Evolutionary conservation across 2,888 invertebrate genomes (phyloP).

Genomic region (Polyploca ridens): DNA sequence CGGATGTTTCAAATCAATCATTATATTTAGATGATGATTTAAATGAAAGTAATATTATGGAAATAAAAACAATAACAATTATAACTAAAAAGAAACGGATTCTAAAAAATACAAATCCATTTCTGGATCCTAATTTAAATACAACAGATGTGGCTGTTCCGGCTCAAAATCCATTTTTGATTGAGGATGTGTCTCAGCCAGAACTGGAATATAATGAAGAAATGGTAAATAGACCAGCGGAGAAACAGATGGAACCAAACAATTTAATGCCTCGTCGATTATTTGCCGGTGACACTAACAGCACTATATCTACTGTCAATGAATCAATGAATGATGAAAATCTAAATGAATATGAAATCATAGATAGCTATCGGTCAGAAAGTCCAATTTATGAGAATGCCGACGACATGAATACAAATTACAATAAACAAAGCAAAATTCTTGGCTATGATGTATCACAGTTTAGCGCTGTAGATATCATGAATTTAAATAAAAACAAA

Average conservation of each 20-base stretch:
- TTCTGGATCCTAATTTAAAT: conserved; percentile 64
- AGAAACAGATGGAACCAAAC: conserved; percentile 27
- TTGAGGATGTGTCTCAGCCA: conserved; percentile 38
- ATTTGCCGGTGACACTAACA: conserved; percentile 70
- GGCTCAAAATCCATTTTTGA: conserved; percentile 66
- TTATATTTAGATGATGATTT: conserved; percentile 77
- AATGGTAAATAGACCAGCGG: conserved; percentile 41
- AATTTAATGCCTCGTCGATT: conserved; percentile 67
- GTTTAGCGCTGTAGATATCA: conserved; percentile 72
- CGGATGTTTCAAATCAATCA: conserved; percentile 68
- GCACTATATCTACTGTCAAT: conserved; percentile 75
- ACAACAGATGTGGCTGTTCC: conserved; percentile 33
- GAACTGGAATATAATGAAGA: conserved; percentile 66
- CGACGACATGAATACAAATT: conserved; percentile 47
- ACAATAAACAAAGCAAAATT: conserved; percentile 80
- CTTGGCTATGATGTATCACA: conserved; percentile 76
- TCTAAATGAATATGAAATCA: conserved; percentile 71
- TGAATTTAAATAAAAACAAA: conserved; percentile 70
- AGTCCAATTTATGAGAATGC: conserved; percentile 76
- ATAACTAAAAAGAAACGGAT: conserved; percentile 73
- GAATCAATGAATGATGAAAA: conserved; percentile 54
- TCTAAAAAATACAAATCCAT: conserved; percentile 71
- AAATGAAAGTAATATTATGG: conserved; percentile 83
- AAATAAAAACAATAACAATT: conserved; percentile 80
- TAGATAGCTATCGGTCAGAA: conserved; percentile 66